Evolutionary conservation across 1,140 invertebrate genomes (phyloP).

Genomic region (Odontomachus brunneus): DNA sequence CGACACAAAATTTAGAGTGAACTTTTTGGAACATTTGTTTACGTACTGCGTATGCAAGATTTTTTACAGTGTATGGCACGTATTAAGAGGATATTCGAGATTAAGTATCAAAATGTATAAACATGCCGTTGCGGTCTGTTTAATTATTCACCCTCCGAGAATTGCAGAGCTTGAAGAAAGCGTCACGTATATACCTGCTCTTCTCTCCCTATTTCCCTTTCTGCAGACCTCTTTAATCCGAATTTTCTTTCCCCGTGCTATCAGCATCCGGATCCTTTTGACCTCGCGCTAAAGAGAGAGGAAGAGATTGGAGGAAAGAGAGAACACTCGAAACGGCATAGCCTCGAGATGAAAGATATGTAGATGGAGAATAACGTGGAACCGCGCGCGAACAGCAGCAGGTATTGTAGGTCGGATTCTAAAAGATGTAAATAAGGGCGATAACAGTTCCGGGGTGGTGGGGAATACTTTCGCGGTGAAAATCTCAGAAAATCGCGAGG

Average conservation of each 20-base stretch:
- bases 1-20: no score
- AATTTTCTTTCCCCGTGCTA: background rate
- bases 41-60: no score
- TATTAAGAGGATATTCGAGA: no score
- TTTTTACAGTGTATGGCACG: no score
- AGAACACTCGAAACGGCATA: slow-evolving; percentile 29
- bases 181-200: background rate
- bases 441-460: slow-evolving; percentile 29
- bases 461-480: slow-evolving; percentile 34
- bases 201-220: background rate
- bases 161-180: background rate
- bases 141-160: background rate
- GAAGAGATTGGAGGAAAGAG: no score
- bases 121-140: slow-evolving; percentile 4
- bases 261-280: slow-evolving; percentile 35
- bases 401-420: slow-evolving; percentile 47
- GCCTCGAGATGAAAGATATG: slow-evolving; percentile 47
- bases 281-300: background rate
- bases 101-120: slow-evolving; percentile 13
- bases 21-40: no score
- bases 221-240: background rate
- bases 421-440: slow-evolving; percentile 56
- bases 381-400: background rate
- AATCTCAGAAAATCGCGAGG: slow-evolving; percentile 38
- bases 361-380: slow-evolving; percentile 48